Conservation (phyloP, 2,113 vertebrate genomes). For the Campylomormyrus tamandua region DNA sequence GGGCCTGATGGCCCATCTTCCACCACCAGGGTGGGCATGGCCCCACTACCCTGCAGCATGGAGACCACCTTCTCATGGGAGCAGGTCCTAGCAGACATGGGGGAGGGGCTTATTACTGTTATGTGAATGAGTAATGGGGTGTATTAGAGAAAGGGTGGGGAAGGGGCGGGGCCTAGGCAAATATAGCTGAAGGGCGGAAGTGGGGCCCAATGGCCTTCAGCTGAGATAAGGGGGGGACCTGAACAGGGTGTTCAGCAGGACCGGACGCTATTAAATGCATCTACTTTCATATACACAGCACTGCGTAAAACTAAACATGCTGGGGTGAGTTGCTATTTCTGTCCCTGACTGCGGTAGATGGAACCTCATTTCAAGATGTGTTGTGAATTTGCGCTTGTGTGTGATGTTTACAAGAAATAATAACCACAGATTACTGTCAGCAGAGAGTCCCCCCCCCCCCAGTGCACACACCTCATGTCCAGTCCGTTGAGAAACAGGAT, state of each 20-base stretch:
- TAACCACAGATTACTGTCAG: neutral
- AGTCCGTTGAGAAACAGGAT: slow-evolving; percentile 94
- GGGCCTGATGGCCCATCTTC: slow-evolving; percentile 79
- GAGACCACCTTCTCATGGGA: slow-evolving; percentile 97
- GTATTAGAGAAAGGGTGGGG: neutral
- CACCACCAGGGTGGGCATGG: slow-evolving; percentile 93
- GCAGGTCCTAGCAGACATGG: slow-evolving; percentile 68
- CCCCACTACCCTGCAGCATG: slow-evolving; percentile 96
- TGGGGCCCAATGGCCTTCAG: neutral
- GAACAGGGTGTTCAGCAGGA: neutral
- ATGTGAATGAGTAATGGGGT: neutral
- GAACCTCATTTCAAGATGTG: neutral
- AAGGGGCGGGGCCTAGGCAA: neutral
- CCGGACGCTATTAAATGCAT: neutral
- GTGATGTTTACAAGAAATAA: neutral
- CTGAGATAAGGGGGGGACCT: neutral
- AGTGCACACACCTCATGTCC: slow-evolving; percentile 80
- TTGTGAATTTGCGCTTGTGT: neutral
- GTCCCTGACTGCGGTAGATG: neutral
- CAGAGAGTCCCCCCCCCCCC: neutral
- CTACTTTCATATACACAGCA: neutral
- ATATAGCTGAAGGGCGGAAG: neutral
- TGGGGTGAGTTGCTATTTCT: neutral
- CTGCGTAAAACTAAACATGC: neutral
- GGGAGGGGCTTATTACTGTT: neutral